Evolutionary conservation across 2,113 vertebrate genomes (phyloP), one percentile per base, ranked within the genome.

Genomic region (Ophiodon elongatus): DNA sequence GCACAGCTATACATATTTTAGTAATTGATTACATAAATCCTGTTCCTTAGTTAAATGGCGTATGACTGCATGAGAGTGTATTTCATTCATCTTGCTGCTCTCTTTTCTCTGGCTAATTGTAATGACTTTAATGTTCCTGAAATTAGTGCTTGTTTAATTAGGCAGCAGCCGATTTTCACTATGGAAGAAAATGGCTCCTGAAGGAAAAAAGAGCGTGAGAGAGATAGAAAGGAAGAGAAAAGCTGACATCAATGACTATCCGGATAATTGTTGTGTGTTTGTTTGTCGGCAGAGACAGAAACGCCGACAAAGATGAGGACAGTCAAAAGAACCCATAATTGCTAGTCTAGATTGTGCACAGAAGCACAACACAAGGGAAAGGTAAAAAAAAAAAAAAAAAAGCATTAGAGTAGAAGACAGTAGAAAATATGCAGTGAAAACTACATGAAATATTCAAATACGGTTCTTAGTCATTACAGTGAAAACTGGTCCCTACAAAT

Each of bases 81-180:
- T 90, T 81, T 88, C 43, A 52, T 37, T 85, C 17, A 78, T 60
- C 60, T 74, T 33, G 23, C 21, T 76, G 45, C 76, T 73, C 67
- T 84, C 41, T 27, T 66, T 85, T 77, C 59, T 67, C 23, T 60
- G 59, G 63, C 50, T 86, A 86, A 89, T 94, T 90, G 82, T 80
- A 65, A 76, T 76, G 89, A 86, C 91, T 94, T 94, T 93, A 92
- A 93, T 95, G 89, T 92, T 86, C 63, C 65, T 74, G 86, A 92
- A 93, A 93, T 92, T 37, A 88, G 68, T 81, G 71, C 73, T 76
- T 75, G 25, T 83, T 88, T 92, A 92, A 91, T 93, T 90, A 92
- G 76, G 76, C 82, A 87, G 89, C 76, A 37, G 81, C 64, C 59
- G 67, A 27, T 83, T 76, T 76, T 72, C 63, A 85, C 83, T 83